phyloP scores from a whole-genome alignment of 1,140 invertebrate genomes.

The Meloidogyne floridensis region DNA sequence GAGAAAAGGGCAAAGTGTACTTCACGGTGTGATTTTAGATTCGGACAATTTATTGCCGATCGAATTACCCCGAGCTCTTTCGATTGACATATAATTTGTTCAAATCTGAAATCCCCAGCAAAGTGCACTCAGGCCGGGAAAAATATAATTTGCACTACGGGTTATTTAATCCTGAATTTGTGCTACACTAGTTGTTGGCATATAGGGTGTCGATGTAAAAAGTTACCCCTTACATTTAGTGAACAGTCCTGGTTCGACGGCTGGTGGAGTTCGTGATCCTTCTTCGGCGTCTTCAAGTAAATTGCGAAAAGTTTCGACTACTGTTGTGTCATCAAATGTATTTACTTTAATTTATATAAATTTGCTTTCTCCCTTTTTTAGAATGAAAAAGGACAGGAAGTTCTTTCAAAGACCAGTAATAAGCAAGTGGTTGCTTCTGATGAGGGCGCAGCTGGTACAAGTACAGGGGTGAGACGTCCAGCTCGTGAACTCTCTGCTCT shows the following conservation, averaged over 20 bases:
- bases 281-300: background rate
- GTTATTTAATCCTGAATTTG: too few relatives aligned
- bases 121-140: too few relatives aligned
- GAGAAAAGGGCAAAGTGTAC: too few relatives aligned
- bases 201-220: too few relatives aligned
- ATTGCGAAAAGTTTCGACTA: background rate
- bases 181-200: too few relatives aligned
- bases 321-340: background rate
- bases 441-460: background rate
- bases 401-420: background rate
- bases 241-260: background rate
- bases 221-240: too few relatives aligned
- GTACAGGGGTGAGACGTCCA: background rate
- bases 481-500: background rate
- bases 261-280: background rate
- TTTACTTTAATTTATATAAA: background rate
- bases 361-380: background rate
- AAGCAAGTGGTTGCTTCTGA: background rate
- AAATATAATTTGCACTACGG: too few relatives aligned
- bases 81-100: too few relatives aligned
- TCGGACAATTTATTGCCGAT: too few relatives aligned
- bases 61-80: too few relatives aligned
- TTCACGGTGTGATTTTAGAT: too few relatives aligned
- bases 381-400: background rate
- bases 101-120: too few relatives aligned